phyloP scores from a whole-genome alignment of 1,140 invertebrate species.

The Mizuhopecten yessoensis region DNA sequence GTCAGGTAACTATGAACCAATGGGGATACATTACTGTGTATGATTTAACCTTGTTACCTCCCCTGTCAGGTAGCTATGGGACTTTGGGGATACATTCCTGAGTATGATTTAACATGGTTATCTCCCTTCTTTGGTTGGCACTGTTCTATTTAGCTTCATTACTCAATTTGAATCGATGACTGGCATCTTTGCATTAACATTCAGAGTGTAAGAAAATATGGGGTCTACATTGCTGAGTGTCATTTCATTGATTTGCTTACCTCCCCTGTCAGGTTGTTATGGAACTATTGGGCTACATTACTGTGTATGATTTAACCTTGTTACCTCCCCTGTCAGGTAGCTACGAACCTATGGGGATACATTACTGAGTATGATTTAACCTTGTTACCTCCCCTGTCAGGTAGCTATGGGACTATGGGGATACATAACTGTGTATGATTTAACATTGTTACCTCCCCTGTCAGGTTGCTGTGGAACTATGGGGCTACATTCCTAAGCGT shows the following conservation, averaged over 20 bases:
- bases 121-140: conserved; percentile 73
- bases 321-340: too few species aligned
- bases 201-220: too few species aligned
- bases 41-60: not conserved
- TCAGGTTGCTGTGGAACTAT: conserved; percentile 82
- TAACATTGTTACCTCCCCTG: conserved; percentile 13
- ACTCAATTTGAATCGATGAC: too few species aligned
- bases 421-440: too few species aligned
- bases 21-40: conserved; percentile 77
- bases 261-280: conserved; percentile 75
- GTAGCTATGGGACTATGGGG: too few species aligned
- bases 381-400: too few species aligned
- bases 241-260: conserved; percentile 47
- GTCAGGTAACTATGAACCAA: conserved; percentile 82
- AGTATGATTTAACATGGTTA: conserved; percentile 70
- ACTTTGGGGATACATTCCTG: conserved; percentile 78
- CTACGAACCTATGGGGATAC: too few species aligned
- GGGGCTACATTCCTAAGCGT: conserved; percentile 79
- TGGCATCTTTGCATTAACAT: too few species aligned
- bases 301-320: too few species aligned
- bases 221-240: too few species aligned
- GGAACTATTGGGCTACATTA: too few species aligned
- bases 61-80: conserved; percentile 80
- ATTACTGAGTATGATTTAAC: too few species aligned
- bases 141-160: conserved; percentile 81